These are phyloP conservation scores for Meiosimyza decipiens DNA, from an alignment of 2,888 invertebrate genomes.

Conservation along the genomic window DNA sequence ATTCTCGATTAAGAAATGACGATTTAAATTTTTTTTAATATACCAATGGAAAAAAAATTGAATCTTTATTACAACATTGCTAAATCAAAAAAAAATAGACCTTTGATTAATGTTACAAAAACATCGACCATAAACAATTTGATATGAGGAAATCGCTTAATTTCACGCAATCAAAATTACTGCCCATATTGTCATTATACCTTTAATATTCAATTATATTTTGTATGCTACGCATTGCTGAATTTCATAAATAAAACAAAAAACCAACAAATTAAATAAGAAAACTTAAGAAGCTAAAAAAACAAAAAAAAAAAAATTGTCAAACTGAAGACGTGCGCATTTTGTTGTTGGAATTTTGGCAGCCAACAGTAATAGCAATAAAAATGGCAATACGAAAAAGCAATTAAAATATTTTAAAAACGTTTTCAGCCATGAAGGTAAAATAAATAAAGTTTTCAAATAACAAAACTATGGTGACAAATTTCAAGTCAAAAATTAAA, in stretches of 20 bases:
- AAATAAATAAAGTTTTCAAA: slow-evolving; percentile 13
- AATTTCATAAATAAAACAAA: slow-evolving; percentile 27
- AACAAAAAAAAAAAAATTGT: background rate
- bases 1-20: too few relatives aligned
- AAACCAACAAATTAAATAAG: slow-evolving; percentile 10
- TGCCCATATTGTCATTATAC: too few relatives aligned
- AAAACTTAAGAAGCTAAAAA: background rate
- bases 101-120: too few relatives aligned
- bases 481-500: background rate
- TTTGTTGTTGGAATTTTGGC: background rate
- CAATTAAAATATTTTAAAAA: slow-evolving; percentile 30
- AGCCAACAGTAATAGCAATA: slow-evolving; percentile 15
- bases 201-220: slow-evolving; percentile 1
- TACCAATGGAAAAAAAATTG: too few relatives aligned
- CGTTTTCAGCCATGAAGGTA: slow-evolving; percentile 45
- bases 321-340: slow-evolving; percentile 22
- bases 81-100: too few relatives aligned
- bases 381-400: slow-evolving; percentile 20
- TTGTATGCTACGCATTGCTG: slow-evolving; percentile 31
- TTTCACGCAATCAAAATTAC: too few relatives aligned
- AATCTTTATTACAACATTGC: too few relatives aligned
- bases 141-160: too few relatives aligned
- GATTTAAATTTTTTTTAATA: too few relatives aligned
- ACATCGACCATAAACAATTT: too few relatives aligned
- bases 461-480: background rate